Evolutionary conservation across 2,888 invertebrate genomes (phyloP), one percentile per base, ranked within the genome.

Genomic region (Netelia fuscicornis): DNA sequence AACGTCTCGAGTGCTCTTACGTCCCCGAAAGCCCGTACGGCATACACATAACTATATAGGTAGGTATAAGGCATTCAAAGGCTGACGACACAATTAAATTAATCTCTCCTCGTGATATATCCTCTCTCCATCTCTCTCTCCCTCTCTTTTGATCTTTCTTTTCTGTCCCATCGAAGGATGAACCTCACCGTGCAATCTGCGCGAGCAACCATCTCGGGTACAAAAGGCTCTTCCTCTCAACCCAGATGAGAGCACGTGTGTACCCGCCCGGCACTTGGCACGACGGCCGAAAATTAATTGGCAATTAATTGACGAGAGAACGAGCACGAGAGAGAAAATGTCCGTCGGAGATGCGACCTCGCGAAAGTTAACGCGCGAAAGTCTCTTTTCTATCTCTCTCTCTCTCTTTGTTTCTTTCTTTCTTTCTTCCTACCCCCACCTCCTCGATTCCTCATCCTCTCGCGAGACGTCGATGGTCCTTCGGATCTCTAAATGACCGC

Each of bases 281-380:
- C 76, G 78, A 86, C 83, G 81, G 67, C 74, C 60, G 78, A 72
- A 67, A 86, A 85, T 85, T 88, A 88, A 88, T 89, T 85, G 88
- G 68, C 82, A 85, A 84, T 86, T 86, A 83, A 88, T 86, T 84
- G 82, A 86, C 83, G 84, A 76, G 65, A 56, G 30, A 56, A 54
- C 70, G 62, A 60, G 48, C 30, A 62, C 20, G 25, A 64, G 67
- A 64, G 71, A 60, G 75, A 56, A 56, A 70, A 23, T 60, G 74
- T n/a, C 56, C 48, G 67, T n/a, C 23, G 56, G 67, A 65, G 67
- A 48, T 30, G 56, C 68, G 64, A 23, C 65, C 75, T 79, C 87
- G 89, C 81, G 88, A 90, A 90, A 90, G 89, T 89, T 86, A 81
- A 82, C 85, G 84, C 79, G 68, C 60, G 56, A 56, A 76, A 71